These are phyloP conservation scores for Lepidurus packardi DNA, from an alignment of 1,140 invertebrate genomes.

Conservation along the genomic window DNA sequence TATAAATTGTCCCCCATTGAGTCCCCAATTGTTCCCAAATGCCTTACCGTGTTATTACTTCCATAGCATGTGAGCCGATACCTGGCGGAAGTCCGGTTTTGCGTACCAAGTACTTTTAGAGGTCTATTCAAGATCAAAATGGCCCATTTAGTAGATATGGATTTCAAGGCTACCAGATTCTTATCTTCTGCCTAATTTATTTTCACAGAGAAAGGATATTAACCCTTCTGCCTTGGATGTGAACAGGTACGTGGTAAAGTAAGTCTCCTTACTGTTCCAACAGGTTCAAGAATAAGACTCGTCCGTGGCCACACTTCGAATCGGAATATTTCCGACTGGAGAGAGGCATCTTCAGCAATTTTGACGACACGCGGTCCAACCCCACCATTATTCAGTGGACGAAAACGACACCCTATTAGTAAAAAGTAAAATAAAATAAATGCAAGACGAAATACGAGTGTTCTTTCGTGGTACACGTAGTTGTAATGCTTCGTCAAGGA, in stretches of 20 bases:
- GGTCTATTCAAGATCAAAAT: conserved; percentile 3
- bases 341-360: background rate
- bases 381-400: background rate
- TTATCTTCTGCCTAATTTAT: background rate
- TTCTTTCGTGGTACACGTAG: no score
- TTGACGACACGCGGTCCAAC: background rate
- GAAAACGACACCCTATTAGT: background rate
- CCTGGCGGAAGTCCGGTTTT: conserved; percentile 7
- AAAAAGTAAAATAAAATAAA: background rate
- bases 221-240: background rate
- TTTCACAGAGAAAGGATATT: background rate
- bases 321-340: background rate
- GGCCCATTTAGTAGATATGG: background rate
- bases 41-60: background rate
- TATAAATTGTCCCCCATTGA: no score
- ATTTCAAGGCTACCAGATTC: background rate
- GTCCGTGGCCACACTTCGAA: conserved; percentile 8
- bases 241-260: background rate
- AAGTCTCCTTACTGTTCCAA: background rate
- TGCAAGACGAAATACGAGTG: background rate
- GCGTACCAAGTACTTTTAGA: background rate
- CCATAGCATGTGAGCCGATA: background rate
- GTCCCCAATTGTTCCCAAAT: no score
- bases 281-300: background rate
- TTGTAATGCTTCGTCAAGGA: background rate